Evolutionary conservation across 2,797 vertebrate genomes (phyloP).

Genomic region (Notoglanidium macrostoma): DNA sequence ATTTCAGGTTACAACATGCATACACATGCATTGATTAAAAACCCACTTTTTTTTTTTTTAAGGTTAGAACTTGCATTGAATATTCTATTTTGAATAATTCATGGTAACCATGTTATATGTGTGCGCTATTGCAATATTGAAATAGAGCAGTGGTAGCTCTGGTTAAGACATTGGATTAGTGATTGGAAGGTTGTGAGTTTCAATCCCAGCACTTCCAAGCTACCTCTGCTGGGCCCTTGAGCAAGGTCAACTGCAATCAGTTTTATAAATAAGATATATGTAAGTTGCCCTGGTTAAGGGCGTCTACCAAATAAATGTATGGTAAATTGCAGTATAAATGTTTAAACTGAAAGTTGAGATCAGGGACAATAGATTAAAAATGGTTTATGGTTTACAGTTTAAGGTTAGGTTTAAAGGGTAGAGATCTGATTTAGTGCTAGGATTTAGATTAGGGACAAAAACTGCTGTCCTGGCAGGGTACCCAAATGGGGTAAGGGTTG

Average conservation of each 20-base stretch:
- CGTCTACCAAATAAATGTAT: no score
- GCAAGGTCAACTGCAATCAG: no score
- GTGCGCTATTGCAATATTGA: not conserved
- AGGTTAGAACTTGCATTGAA: not conserved
- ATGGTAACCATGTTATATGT: not conserved
- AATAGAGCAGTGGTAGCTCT: no score
- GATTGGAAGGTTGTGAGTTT: no score
- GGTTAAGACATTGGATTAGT: no score
- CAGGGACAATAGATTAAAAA: not conserved
- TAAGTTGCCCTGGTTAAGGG: no score
- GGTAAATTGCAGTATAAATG: not conserved
- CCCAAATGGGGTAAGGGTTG: no score
- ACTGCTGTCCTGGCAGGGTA: no score
- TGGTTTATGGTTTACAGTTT: not conserved
- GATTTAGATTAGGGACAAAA: not conserved
- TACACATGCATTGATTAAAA: not conserved
- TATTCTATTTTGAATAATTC: not conserved
- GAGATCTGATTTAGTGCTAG: not conserved
- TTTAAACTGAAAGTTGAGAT: not conserved
- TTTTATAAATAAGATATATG: no score
- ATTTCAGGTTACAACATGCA: not conserved
- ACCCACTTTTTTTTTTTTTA: not conserved
- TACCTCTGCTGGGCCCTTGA: no score
- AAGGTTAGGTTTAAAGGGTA: not conserved
- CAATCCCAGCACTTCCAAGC: no score